Percentiles rank a stretch among this genome's conserved stretches.
Conservation (phyloP, 2,113 vertebrate genomes). For the Gulo gulo region DNA sequence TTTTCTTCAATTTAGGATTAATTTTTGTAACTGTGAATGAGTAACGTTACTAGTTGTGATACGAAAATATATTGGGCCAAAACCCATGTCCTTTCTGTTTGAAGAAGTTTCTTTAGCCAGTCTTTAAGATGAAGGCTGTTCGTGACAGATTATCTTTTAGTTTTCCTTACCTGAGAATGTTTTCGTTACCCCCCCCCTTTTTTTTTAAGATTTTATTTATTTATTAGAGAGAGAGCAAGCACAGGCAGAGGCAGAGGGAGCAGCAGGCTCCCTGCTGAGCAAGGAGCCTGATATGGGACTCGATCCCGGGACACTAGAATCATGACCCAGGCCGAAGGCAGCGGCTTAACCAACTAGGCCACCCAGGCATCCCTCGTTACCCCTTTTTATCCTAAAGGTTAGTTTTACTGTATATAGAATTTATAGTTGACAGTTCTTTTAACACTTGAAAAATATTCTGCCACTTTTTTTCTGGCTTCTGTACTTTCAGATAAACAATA, state of each 20-base stretch:
- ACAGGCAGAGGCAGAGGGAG: too few species aligned
- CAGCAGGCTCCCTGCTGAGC: too few species aligned
- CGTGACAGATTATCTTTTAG: neutral
- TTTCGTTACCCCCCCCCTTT: neutral
- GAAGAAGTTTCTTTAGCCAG: neutral
- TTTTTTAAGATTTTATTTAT: too few species aligned
- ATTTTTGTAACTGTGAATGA: neutral
- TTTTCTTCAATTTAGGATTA: constrained; percentile 1
- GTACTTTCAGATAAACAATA: neutral
- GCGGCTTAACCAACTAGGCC: too few species aligned
- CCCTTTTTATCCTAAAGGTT: neutral
- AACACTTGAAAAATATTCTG: neutral
- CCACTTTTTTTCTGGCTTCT: neutral
- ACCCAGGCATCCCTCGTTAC: neutral
- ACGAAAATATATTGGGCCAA: neutral
- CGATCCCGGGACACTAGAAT: too few species aligned
- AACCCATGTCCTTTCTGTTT: neutral
- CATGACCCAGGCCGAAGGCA: too few species aligned
- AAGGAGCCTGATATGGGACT: too few species aligned
- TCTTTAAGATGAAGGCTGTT: neutral
- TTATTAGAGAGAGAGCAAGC: too few species aligned
- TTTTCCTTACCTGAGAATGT: neutral
- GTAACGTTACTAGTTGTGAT: neutral
- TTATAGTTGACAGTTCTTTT: neutral
- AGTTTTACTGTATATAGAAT: neutral